Base-by-base conservation (phyloP, 2,113 vertebrate species). In the pig (Sus scrofa) region DNA sequence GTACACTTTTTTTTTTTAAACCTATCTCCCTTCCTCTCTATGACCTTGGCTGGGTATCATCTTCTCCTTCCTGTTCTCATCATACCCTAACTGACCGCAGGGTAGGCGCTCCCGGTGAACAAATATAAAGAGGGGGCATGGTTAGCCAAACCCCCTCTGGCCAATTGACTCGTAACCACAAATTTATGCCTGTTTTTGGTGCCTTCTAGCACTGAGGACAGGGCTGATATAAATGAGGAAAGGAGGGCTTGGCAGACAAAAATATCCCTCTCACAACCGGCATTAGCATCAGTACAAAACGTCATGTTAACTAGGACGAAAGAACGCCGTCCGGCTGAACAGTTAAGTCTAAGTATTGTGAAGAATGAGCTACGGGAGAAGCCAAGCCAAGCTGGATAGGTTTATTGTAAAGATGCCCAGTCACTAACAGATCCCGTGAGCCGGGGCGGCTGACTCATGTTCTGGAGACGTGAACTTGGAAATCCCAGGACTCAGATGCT, bases 371-470 rank as follows among this genome's bases (percentile, higher is more conserved):
- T 0, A 6, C 30, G 13, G 10, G 70, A 11, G 54, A 5, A 34
- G 88, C 75, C 75, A 85, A 67, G 37, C 16, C 3, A 11, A 56
- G 11, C 3, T 50, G 82, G 84, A 60, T 2, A 32, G 27, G 6
- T 12, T 60, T 5, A 12, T 7, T 50, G 63, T 27, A 39, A 6
- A 26, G 18, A 30, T 2, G 26, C 62, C 62, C 83, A 65, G 93
- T 63, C 86, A 70, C 91, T 58, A 9, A 71, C 27, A 27, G 71
- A 65, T 89, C 95, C 39, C 26, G 26, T 77, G 91, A 94, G 94
- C 4, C 0, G 16, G 12, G 7, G 16, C 6, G 44, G 78, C 92
- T 79, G 86, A 93, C 68, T 86, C 88, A 67, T 27, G 54, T 24
- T 39, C 91, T 90, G 89, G 89, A 86, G 87, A 87, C 8, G 14